Conservation (phyloP, 2,888 invertebrate genomes). For the Formica aserva region DNA sequence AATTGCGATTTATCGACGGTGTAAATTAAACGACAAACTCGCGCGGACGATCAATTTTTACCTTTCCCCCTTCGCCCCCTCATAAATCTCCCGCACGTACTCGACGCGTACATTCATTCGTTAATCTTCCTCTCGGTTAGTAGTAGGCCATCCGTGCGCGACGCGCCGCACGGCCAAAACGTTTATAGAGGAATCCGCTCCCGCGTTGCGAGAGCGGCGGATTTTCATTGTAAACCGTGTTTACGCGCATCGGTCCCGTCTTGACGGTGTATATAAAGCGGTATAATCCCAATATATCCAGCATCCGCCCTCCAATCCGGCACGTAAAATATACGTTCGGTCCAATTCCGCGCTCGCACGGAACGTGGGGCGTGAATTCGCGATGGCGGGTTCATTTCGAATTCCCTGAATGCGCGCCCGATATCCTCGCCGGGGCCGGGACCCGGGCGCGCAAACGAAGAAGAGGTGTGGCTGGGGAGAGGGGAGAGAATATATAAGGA, state of each 20-base stretch:
- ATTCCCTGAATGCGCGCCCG: constrained; percentile 82
- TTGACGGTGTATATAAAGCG: constrained; percentile 62
- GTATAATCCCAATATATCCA: constrained; percentile 73
- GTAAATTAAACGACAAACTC: constrained; percentile 38
- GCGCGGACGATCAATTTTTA: constrained; percentile 22
- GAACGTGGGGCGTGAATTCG: constrained; percentile 71
- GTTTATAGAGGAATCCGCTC: background rate
- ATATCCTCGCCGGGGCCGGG: constrained; percentile 58
- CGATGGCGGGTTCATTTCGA: constrained; percentile 81
- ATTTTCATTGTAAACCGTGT: constrained; percentile 61
- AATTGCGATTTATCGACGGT: constrained; percentile 44
- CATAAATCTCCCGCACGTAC: constrained; percentile 10
- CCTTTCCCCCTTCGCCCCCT: background rate
- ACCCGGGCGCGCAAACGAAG: constrained; percentile 59
- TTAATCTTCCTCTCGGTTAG: constrained; percentile 54
- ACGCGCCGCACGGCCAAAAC: constrained; percentile 32
- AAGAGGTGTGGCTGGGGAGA: constrained; percentile 26
- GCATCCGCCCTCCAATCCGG: constrained; percentile 60
- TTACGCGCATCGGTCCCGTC: constrained; percentile 60
- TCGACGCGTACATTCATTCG: constrained; percentile 28
- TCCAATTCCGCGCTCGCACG: constrained; percentile 66
- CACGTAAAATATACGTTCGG: constrained; percentile 71
- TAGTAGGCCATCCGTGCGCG: constrained; percentile 24
- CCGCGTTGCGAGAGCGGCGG: constrained; percentile 42
- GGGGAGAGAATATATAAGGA: constrained; percentile 66